phyloP scores from a whole-genome alignment of 2,888 invertebrate species.

The Iselma pallidipennis region DNA sequence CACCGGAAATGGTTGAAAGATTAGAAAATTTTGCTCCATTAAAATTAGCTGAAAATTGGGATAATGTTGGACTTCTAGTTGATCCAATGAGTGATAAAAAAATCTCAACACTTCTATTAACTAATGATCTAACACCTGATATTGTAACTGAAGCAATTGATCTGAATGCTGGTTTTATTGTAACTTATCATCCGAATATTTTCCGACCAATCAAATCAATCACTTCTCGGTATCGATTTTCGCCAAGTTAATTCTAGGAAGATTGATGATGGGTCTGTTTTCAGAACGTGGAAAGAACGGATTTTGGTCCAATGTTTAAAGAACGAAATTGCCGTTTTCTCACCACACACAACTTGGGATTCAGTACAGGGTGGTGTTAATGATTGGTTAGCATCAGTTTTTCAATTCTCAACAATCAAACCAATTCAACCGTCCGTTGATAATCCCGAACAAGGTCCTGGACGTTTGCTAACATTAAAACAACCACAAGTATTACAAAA shows the following conservation, averaged over 20 bases:
- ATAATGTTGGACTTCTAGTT: conserved; percentile 90
- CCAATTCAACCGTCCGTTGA: conserved; percentile 43
- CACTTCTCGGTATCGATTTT: conserved; percentile 67
- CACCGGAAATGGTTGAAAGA: conserved; percentile 52
- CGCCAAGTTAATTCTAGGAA: not conserved
- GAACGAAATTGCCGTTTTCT: conserved; percentile 85
- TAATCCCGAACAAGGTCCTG: conserved; percentile 59
- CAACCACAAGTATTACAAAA: conserved; percentile 61
- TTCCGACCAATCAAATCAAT: conserved; percentile 83
- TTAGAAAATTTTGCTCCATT: conserved; percentile 73
- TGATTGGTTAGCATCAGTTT: conserved; percentile 86
- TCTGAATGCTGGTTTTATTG: conserved; percentile 73
- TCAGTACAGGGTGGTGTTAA: conserved; percentile 82
- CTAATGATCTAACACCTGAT: conserved; percentile 90
- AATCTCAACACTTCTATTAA: conserved; percentile 74
- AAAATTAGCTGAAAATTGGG: conserved; percentile 82
- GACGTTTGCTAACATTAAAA: conserved; percentile 61
- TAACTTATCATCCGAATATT: conserved; percentile 96
- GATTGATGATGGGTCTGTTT: conserved; percentile 20
- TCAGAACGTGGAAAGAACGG: conserved; percentile 77
- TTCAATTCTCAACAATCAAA: conserved; percentile 50
- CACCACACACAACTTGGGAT: conserved; percentile 94
- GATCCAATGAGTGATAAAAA: conserved; percentile 66
- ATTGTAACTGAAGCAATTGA: conserved; percentile 81
- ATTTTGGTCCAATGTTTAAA: conserved; percentile 79